Evolutionary conservation across 2,797 vertebrate genomes (phyloP).

Genomic region (Mormyrus hasselquistii): DNA sequence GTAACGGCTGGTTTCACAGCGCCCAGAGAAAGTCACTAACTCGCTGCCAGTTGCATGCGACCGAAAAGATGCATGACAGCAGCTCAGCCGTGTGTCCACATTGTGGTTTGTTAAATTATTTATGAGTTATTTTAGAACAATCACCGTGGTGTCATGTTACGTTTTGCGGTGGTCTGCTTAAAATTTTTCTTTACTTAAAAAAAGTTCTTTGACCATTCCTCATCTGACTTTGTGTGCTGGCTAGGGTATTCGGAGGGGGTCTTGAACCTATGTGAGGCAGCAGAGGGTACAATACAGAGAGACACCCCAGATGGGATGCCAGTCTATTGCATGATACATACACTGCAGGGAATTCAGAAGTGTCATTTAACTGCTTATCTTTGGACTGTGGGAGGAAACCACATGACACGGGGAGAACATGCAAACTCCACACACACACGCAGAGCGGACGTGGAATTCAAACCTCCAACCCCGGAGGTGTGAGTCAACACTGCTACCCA

Average conservation of each 20-base stretch:
- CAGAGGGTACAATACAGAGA: neutral
- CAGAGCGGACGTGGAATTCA: neutral
- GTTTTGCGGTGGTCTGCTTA: neutral
- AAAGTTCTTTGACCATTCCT: neutral
- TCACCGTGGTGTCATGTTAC: neutral
- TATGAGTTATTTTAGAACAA: neutral
- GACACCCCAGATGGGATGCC: neutral
- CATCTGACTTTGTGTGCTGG: neutral
- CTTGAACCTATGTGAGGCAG: neutral
- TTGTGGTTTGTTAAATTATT: slow-evolving; percentile 3
- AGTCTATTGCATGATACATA: neutral
- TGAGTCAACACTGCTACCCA: neutral
- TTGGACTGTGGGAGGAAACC: neutral
- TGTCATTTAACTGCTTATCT: neutral
- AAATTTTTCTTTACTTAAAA: neutral
- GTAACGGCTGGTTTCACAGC: neutral
- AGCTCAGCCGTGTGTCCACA: neutral
- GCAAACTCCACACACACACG: neutral
- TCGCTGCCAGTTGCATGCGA: neutral
- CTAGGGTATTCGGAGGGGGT: neutral
- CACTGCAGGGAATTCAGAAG: neutral
- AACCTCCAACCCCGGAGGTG: neutral
- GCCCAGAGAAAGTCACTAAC: neutral
- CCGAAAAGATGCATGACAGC: neutral
- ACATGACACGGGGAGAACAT: neutral